Percentiles rank a stretch among this genome's conserved stretches.
Conservation (phyloP, 2,113 vertebrate species). For the Limnothrissa miodon region DNA sequence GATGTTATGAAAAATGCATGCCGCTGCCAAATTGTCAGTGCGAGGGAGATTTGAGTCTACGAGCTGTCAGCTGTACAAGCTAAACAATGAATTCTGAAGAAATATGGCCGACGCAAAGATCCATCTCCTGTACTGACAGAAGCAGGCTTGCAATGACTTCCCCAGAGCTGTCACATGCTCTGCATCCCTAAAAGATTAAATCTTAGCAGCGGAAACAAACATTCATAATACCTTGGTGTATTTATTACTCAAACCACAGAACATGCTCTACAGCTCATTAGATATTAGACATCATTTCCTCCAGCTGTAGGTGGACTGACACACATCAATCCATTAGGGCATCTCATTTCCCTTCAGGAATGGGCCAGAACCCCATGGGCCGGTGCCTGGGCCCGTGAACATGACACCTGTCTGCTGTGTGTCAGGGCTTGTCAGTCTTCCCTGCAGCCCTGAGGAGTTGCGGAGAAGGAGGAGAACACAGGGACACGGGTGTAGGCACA, state of each 20-base stretch:
- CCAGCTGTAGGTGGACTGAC: neutral
- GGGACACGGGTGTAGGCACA: neutral
- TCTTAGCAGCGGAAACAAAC: neutral
- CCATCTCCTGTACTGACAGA: neutral
- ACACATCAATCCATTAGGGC: neutral
- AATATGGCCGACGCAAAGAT: neutral
- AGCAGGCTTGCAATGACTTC: neutral
- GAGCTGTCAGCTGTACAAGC: neutral
- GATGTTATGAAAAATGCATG: neutral
- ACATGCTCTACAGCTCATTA: neutral
- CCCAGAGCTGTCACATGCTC: neutral
- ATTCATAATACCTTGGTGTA: neutral
- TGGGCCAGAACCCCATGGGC: neutral
- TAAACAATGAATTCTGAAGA: neutral
- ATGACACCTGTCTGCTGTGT: conserved; percentile 3
- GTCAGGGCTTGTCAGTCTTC: neutral
- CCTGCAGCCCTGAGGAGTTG: neutral
- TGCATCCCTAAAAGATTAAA: neutral
- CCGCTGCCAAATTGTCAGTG: neutral
- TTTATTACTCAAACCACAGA: neutral
- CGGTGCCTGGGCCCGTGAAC: neutral
- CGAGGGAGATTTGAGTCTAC: neutral
- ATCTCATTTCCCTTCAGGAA: neutral
- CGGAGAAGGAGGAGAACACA: neutral
- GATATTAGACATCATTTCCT: neutral